These are phyloP conservation scores for Ennomos fuscantarius DNA, from an alignment of 2,888 invertebrate species.

Conservation along the genomic window DNA sequence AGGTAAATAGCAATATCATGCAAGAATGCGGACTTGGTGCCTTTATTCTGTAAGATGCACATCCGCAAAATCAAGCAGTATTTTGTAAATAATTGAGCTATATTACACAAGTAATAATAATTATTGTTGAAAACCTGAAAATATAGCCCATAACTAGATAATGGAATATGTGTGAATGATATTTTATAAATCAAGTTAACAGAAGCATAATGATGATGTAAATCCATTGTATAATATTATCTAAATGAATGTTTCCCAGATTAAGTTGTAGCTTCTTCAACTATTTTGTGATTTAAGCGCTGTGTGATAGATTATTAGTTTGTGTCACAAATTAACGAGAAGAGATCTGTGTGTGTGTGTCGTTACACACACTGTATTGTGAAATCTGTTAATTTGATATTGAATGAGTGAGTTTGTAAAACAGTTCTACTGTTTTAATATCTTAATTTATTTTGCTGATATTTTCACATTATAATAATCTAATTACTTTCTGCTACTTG, in stretches of 20 bases:
- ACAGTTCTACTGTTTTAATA: constrained; percentile 37
- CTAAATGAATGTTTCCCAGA: constrained; percentile 25
- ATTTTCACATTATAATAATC: constrained; percentile 45
- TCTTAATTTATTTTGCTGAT: constrained; percentile 55
- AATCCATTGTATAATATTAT: constrained; percentile 60
- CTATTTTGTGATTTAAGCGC: constrained; percentile 58
- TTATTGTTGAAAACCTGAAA: constrained; percentile 61
- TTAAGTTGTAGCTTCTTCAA: constrained; percentile 48
- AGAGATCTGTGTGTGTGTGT: constrained; percentile 60
- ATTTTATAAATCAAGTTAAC: constrained; percentile 44
- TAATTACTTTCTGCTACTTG: constrained; percentile 60
- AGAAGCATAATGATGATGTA: constrained; percentile 56
- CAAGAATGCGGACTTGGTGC: constrained; percentile 48
- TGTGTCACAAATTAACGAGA: constrained; percentile 69
- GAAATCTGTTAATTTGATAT: constrained; percentile 49
- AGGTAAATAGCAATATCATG: constrained; percentile 72
- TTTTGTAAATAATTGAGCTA: constrained; percentile 77
- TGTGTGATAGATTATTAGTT: constrained; percentile 53
- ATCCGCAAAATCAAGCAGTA: constrained; percentile 70
- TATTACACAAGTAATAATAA: constrained; percentile 46
- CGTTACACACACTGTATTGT: constrained; percentile 46
- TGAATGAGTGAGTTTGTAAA: constrained; percentile 40
- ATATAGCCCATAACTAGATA: constrained; percentile 64
- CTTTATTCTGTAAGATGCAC: constrained; percentile 57
- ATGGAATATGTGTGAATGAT: constrained; percentile 66